Percentiles rank a stretch among this genome's conserved stretches.
Conservation (phyloP, 1,140 invertebrate species). For the Papilio helenus region DNA sequence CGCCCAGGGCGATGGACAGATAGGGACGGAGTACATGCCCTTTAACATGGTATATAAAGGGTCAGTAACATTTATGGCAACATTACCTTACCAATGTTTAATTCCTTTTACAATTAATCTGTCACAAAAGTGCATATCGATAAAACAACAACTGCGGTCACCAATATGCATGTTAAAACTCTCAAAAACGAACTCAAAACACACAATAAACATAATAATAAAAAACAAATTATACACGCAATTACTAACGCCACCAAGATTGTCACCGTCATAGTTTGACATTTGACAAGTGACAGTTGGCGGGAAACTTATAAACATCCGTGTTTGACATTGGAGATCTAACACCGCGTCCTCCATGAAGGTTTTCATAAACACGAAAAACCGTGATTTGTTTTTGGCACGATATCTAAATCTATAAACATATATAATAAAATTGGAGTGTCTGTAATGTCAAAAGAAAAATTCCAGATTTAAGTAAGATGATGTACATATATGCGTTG, state of each 20-base stretch:
- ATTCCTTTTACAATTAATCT: background rate
- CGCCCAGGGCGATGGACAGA: too few species aligned
- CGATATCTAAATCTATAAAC: too few species aligned
- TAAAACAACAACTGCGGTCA: background rate
- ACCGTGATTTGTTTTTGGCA: background rate
- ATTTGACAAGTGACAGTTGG: constrained; percentile 6
- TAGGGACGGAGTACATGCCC: too few species aligned
- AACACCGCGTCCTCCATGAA: background rate
- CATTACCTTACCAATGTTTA: background rate
- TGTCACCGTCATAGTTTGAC: background rate
- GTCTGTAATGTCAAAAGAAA: too few species aligned
- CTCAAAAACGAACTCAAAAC: background rate
- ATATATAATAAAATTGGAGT: too few species aligned
- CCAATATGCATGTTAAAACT: background rate
- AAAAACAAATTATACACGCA: background rate
- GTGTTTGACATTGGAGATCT: background rate
- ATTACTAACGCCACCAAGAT: background rate
- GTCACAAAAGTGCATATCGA: background rate
- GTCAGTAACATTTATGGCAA: background rate
- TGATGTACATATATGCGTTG: too few species aligned
- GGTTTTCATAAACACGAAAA: background rate
- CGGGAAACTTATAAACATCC: background rate
- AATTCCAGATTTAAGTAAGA: too few species aligned
- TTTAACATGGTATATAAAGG: too few species aligned
- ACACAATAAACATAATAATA: background rate